Percentiles rank a stretch among this genome's conserved stretches.
Evolutionary conservation across 2,797 vertebrate genomes (phyloP).

Genomic region (Urosaurus nigricauda): DNA sequence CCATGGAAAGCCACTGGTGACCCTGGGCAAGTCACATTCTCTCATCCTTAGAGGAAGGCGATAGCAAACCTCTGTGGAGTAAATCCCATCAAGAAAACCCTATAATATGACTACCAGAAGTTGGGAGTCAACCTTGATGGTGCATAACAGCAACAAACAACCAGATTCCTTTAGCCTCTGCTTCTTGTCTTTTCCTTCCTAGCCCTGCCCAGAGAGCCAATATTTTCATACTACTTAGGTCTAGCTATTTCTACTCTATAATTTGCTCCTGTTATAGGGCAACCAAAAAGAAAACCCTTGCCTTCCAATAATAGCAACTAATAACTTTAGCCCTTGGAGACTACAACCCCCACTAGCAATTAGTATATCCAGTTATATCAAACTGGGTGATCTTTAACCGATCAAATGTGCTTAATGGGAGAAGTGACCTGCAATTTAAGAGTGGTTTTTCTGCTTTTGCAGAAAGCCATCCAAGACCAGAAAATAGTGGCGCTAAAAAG

Average conservation of each 20-base stretch:
- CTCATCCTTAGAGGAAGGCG: too few relatives aligned
- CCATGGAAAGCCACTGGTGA: too few relatives aligned
- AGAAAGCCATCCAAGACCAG: conserved; percentile 42
- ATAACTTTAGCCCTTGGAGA: neutral
- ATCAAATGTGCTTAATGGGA: conserved; percentile 31
- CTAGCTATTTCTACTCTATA: neutral
- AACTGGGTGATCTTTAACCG: neutral
- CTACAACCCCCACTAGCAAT: conserved; percentile 3
- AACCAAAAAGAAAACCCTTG: neutral
- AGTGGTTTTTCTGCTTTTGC: neutral
- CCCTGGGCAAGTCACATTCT: too few relatives aligned
- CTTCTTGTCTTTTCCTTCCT: neutral
- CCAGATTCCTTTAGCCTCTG: neutral
- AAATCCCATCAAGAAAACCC: too few relatives aligned
- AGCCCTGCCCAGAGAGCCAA: neutral
- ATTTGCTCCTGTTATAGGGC: neutral
- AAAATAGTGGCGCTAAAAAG: conserved; percentile 17
- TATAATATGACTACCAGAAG: too few relatives aligned
- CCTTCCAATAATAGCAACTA: neutral
- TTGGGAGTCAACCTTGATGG: too few relatives aligned
- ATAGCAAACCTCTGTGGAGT: too few relatives aligned
- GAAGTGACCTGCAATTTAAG: conserved; percentile 35
- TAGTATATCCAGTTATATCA: neutral
- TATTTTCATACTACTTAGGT: neutral
- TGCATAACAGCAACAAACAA: too few relatives aligned